These are phyloP conservation scores for Irena cyanogastra DNA, from an alignment of 2,113 vertebrate species.

Conservation along the genomic window DNA sequence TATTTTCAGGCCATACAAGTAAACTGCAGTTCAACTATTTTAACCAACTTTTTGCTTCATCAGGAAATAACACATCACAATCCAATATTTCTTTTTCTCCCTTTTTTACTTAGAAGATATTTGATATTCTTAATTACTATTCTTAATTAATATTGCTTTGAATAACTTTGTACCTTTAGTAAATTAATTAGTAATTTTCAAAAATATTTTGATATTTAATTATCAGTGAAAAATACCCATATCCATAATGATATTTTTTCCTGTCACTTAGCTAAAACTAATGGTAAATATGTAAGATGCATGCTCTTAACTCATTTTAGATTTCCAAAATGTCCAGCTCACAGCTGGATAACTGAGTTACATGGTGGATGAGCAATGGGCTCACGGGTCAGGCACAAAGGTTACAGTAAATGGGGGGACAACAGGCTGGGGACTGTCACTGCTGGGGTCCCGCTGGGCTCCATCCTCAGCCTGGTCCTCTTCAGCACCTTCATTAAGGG, in stretches of 20 bases:
- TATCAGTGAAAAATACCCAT: neutral
- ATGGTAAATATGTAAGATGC: neutral
- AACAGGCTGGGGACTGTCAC: neutral
- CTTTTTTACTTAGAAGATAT: neutral
- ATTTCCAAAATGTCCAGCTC: neutral
- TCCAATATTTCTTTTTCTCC: neutral
- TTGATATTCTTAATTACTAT: neutral
- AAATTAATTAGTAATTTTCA: neutral
- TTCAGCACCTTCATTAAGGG: neutral
- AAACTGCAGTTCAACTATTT: neutral
- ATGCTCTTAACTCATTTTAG: neutral
- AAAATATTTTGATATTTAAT: conserved; percentile 4
- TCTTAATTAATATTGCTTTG: neutral
- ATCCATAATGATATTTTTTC: neutral
- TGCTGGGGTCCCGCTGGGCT: neutral
- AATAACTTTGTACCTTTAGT: neutral
- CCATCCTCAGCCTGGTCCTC: neutral
- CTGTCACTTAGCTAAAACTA: neutral
- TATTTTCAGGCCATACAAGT: neutral
- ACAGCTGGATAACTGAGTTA: neutral
- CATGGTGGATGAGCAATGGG: accelerated
- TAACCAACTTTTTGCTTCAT: neutral
- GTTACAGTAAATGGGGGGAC: neutral
- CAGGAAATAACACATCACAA: neutral
- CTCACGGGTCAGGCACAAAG: neutral